Base-by-base conservation (phyloP, 2,113 vertebrate species). In the Nasalis larvatus region DNA sequence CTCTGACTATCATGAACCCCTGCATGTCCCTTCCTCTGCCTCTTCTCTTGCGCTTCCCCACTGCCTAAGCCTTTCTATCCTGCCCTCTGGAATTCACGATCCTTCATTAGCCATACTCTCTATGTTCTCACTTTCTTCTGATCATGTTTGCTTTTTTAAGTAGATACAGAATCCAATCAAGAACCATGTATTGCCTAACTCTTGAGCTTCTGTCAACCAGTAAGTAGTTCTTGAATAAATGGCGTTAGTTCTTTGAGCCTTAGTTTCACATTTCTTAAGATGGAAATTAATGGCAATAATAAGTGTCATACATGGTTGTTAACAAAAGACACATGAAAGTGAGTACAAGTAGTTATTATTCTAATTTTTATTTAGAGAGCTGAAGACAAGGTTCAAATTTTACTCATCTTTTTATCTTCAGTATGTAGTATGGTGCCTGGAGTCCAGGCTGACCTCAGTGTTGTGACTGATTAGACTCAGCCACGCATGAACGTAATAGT, bases 191-290 rank as follows among this genome's bases (percentile, higher is more conserved):
- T 8, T 16, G 8, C 6, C 4, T 2, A 18, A n/a, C 11, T 73
- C 76, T 76, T 69, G 13, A 63, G n/a, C 76, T 86, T 90, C 74
- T 13, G 2, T 68, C 49, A 27, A 17, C 3, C 25, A 58, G 9
- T 69, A 82, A 78, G 69, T 4, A 78, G 52, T 58, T 86, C 35
- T 68, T 83, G 69, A 83, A 68, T 13, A 60, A 93, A 86, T 27
- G 8, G 14, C 20, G 9, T 71, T 63, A 20, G 21, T 49, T 69
- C 35, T 23, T 47, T 58, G 20, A 77, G 32, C 4, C 30, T 32
- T 37, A 1, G 0, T 20, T 27, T 35, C 9, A 45, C 30, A 74
- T 88, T 81, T 73, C 63, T 86, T 60, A 83, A 82, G n/a, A 77
- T 60, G 30, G 20, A 6, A 66, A 93, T 52, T 69, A 60, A 66